Percentiles rank a stretch among this genome's conserved stretches.
phyloP scores from a whole-genome alignment of 2,888 invertebrate species.

The Galerucella nymphaeae region DNA sequence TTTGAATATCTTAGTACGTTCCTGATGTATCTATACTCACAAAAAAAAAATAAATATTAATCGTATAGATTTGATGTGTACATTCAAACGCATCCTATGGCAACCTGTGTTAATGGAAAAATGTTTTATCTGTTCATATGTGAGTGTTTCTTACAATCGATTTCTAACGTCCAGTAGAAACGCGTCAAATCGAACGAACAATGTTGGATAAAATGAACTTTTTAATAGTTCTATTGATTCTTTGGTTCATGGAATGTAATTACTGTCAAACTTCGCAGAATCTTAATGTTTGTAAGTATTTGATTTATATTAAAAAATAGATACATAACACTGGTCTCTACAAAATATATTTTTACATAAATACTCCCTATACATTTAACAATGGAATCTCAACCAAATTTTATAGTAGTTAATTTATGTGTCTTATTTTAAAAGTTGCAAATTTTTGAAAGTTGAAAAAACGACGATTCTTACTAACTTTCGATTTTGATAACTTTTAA shows the following conservation, averaged over 20 bases:
- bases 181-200: neutral
- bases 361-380: too few relatives aligned
- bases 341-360: neutral
- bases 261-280: conserved; percentile 78
- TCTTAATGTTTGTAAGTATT: conserved; percentile 77
- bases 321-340: too few relatives aligned
- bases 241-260: conserved; percentile 15
- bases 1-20: too few relatives aligned
- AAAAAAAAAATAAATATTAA: neutral
- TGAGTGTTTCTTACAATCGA: conserved; percentile 23
- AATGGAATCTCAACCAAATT: too few relatives aligned
- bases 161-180: conserved; percentile 3
- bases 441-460: too few relatives aligned
- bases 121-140: conserved; percentile 26
- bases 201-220: neutral
- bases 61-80: conserved; percentile 26
- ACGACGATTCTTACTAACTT: too few relatives aligned
- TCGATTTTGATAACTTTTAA: too few relatives aligned
- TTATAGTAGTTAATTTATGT: too few relatives aligned
- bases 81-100: conserved; percentile 33
- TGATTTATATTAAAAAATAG: neutral
- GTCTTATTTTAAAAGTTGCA: too few relatives aligned
- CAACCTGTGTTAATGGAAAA: conserved; percentile 25
- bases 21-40: too few relatives aligned
- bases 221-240: conserved; percentile 10